A percentile compares a stretch with the other conserved stretches of the same genome.
Conservation (phyloP, 2,113 vertebrate genomes). For the Numenius arquata region DNA sequence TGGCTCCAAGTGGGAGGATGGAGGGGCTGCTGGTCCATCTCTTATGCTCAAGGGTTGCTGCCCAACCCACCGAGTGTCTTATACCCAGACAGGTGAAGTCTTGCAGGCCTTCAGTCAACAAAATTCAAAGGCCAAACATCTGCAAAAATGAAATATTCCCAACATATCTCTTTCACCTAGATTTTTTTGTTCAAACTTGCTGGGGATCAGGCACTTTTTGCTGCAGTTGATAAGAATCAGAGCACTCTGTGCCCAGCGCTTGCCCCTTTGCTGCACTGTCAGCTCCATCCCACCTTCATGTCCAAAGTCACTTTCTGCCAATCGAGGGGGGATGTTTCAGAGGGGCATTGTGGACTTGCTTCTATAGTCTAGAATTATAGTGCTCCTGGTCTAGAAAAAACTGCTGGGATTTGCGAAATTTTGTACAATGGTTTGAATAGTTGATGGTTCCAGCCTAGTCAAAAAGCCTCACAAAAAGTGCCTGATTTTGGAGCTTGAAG, state of each 20-base stretch:
- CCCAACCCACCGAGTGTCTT: background rate
- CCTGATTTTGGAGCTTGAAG: slow-evolving; percentile 4
- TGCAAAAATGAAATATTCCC: background rate
- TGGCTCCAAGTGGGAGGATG: background rate
- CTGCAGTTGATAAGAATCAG: background rate
- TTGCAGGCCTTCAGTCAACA: background rate
- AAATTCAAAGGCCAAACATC: background rate
- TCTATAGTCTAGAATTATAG: background rate
- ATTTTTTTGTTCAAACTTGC: background rate
- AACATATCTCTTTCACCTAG: background rate
- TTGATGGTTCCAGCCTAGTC: background rate
- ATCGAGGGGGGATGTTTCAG: background rate
- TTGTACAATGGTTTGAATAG: slow-evolving; percentile 10
- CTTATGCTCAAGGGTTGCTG: background rate
- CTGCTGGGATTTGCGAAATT: background rate
- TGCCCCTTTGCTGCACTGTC: background rate
- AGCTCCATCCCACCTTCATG: background rate
- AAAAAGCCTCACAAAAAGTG: slow-evolving; percentile 37
- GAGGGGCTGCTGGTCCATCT: background rate
- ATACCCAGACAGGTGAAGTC: background rate
- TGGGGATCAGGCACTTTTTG: background rate
- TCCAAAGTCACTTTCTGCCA: background rate
- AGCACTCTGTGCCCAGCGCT: background rate
- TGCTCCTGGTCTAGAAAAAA: background rate
- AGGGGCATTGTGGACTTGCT: background rate